Conservation (phyloP, 2,888 invertebrate species). For the Mycalesis mineus region DNA sequence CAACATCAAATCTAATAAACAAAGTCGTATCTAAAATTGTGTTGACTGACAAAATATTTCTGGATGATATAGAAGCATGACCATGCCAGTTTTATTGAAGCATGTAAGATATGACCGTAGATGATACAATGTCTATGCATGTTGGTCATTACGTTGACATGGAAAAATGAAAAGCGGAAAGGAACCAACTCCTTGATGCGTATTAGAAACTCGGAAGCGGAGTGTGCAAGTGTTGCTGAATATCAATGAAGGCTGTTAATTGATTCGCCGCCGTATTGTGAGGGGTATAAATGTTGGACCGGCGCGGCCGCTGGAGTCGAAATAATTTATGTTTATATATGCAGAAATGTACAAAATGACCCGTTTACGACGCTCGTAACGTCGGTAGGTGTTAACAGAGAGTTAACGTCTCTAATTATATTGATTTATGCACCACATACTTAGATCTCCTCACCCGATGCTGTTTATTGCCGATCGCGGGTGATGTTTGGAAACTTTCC, state of each 20-base stretch:
- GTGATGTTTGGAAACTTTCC: conserved; percentile 6
- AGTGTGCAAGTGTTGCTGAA: too few relatives aligned
- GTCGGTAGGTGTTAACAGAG: conserved; percentile 47
- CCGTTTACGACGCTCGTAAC: conserved; percentile 43
- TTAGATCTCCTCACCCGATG: conserved; percentile 16
- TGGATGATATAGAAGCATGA: too few relatives aligned
- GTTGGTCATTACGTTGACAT: too few relatives aligned
- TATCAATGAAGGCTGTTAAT: not conserved
- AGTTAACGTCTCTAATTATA: conserved; percentile 49
- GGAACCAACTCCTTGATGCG: too few relatives aligned
- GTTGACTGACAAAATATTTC: too few relatives aligned
- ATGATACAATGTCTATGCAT: too few relatives aligned
- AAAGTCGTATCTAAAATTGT: too few relatives aligned
- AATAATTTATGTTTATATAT: conserved; percentile 48
- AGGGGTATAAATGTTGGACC: not conserved
- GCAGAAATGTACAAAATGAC: conserved; percentile 45
- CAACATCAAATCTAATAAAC: too few relatives aligned
- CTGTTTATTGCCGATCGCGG: conserved; percentile 4
- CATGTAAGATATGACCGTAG: too few relatives aligned
- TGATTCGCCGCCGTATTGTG: not conserved
- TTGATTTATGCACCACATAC: conserved; percentile 47
- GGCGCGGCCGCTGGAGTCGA: not conserved
- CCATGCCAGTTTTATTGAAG: too few relatives aligned
- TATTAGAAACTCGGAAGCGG: not conserved
- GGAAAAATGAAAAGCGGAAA: too few relatives aligned